Base-by-base conservation (phyloP, 1,140 invertebrate species). In the Pogonus chalceus region DNA sequence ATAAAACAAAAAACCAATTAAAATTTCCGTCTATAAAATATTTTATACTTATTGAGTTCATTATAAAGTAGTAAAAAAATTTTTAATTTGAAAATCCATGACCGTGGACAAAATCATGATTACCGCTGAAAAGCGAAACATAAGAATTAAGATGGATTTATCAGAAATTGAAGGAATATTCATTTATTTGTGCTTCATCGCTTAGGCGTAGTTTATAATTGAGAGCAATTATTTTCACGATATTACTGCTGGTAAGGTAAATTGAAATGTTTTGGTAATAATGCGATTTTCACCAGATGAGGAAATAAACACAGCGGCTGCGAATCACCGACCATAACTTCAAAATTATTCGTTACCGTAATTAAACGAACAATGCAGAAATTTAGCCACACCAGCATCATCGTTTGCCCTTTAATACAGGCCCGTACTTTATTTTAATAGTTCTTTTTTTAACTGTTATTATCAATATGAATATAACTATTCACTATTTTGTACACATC, bases 51-150 rank as follows among this genome's bases (percentile, higher is more conserved):
- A 16, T 16, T 43, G 18, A 43, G 3, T 18, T 18, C 3, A 43
- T 43, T 43, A 43, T 43, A 18, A 7, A 31, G 14, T 31, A 4
- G 37, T 9, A 16, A 4, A 10, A 43, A 43, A 43, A 43, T 10
- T 43, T 43, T 16, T 43, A 43, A 43, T 43, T 43, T 43, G 37
- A 43, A 43, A 16, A 43, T 43, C 37, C 37, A n/a, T n/a, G n/a
- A n/a, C n/a, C n/a, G n/a, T n/a, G n/a, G n/a, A n/a, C n/a, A n/a
- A n/a, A n/a, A n/a, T n/a, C n/a, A n/a, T n/a, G n/a, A n/a, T n/a
- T n/a, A n/a, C n/a, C n/a, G n/a, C n/a, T n/a, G n/a, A n/a, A n/a
- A n/a, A n/a, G n/a, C n/a, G n/a, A n/a, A n/a, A n/a, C n/a, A n/a
- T n/a, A n/a, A n/a, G n/a, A n/a, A n/a, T n/a, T n/a, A n/a, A n/a